Base-by-base conservation (phyloP, 2,113 vertebrate species). In the Arothron firmamentum region DNA sequence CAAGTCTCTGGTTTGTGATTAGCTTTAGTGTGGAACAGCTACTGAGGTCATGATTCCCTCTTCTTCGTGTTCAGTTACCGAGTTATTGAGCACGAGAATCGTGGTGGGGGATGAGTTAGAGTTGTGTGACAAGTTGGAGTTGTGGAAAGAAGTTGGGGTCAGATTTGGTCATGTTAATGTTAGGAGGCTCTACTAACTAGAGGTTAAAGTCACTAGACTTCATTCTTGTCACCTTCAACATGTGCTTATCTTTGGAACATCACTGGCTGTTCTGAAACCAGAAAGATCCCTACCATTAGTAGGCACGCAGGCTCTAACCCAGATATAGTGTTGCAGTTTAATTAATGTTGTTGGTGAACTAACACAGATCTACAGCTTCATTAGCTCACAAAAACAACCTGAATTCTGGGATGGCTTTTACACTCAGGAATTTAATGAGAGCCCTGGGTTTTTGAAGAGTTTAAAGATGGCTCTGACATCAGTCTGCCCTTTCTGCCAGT, bases 381-480 rank as follows among this genome's bases (percentile, higher is more conserved):
- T 56, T 46, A 11, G 31, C 48, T 47, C n/a, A 47, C 15, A 47
- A 47, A 17, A 47, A 47, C 45, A 47, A 47, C 2, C 1, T 47
- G 45, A 13, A 17, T 11, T 38, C 34, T 38, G 10, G 34, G 34
- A 38, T 38, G 11, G 9, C 45, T 47, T 17, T 16, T 20, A 48
- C 38, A 53, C 56, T 25, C n/a, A 11, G n/a, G 15, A 50, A 34
- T 52, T 45, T 45, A 52, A 49, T 56, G 15, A 31, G 46, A 31
- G 11, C 11, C 9, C 4, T 2, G 46, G 50, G 15, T 57, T 50
- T 67, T 17, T 16, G 15, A 2, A 3, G 8, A 16, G 52, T 19
- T 56, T 50, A 68, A 57, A 49, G 70, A 69, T 17, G 3, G 4
- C 28, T 43, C 56, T 67, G 50, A 6, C 64, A 57, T 63, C 23